Base-by-base conservation (phyloP, 2,888 invertebrate species). In the Acutogordius australiensis region DNA sequence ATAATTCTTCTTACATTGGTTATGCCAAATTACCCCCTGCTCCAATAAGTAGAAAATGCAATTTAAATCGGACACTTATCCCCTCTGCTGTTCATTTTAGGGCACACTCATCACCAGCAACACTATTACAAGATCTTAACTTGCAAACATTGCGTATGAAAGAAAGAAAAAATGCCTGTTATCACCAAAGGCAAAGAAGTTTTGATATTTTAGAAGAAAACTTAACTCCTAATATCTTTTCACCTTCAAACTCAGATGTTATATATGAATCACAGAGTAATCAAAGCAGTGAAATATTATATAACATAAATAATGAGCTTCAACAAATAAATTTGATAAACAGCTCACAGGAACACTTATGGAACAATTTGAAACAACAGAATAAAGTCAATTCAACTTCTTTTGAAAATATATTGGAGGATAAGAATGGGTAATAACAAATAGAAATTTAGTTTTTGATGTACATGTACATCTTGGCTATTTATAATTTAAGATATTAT, bases 161-260 rank as follows among this genome's bases (percentile, higher is more conserved):
- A 8, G 58, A 57, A 18, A 57, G 26, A 18, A 57, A 30, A 28
- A 30, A 29, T 57, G 58, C 28, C 27, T 8, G 8, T 27, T 28
- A 57, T 57, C 58, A 57, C 13, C 58, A 30, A 29, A 27, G 58
- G 23, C 58, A 57, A 57, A 30, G 29, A 30, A 57, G 58, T 57
- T 57, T 28, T 57, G 58, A 57, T 29, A 57, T 57, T 29, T 8
- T 57, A 29, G 58, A 57, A 57, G 58, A 57, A 51, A 37, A 37
- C 18, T 13, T 37, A 13, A 37, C 8, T 18, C 18, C 37, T 37
- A 37, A 37, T 37, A 37, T 37, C 8, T 37, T 37, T 37, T 37
- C 37, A 37, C 37, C 37, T 13, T 37, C 37, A 37, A 37, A 37
- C 18, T 37, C 37, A 13, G 37, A 37, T 13, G 18, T 37, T 37